Conservation (phyloP, 2,888 invertebrate species). For the Linhomoeus sp. region DNA sequence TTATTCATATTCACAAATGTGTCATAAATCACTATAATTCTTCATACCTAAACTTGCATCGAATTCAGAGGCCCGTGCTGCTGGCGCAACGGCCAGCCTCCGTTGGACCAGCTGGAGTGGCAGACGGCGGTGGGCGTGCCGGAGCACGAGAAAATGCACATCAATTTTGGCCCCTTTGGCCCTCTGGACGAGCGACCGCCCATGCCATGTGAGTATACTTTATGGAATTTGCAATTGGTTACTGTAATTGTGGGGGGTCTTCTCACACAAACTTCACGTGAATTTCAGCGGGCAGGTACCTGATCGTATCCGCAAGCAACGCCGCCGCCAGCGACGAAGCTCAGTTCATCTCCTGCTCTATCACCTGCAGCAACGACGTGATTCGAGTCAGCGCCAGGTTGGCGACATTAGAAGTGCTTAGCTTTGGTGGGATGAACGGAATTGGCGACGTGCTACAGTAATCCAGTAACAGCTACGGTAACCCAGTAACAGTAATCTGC, state of each 20-base stretch:
- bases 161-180: constrained; percentile 3
- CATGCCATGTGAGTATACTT: no score
- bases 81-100: constrained; percentile 24
- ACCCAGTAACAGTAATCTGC: background rate
- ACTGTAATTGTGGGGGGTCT: no score
- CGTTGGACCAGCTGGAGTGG: constrained; percentile 27
- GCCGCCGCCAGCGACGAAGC: constrained; percentile 26
- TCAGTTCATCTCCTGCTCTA: constrained; percentile 24
- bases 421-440: no score
- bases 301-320: constrained; percentile 19
- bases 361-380: constrained; percentile 18
- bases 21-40: no score
- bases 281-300: constrained; percentile 17
- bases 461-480: no score
- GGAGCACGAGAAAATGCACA: constrained; percentile 6
- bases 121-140: constrained; percentile 18
- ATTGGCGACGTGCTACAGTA: no score
- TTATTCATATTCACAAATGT: no score
- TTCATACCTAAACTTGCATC: no score
- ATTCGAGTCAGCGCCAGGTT: constrained; percentile 12
- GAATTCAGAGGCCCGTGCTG: constrained; percentile 17
- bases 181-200: background rate
- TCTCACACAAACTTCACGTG: no score
- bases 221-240: no score
- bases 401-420: no score